Evolutionary conservation across 2,797 vertebrate genomes (phyloP).

Genomic region (Semotilus atromaculatus): DNA sequence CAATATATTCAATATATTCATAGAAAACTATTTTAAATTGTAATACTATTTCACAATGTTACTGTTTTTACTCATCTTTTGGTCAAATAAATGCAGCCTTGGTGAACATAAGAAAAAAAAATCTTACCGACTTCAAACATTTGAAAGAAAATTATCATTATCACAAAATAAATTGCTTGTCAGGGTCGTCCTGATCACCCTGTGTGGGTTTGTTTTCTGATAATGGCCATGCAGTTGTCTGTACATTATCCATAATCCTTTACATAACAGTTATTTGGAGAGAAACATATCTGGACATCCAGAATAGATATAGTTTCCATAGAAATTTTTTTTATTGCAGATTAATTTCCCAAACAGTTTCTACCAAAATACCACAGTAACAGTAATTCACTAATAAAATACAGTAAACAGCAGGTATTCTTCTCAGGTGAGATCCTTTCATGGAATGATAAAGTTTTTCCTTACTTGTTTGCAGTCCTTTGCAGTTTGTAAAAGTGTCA

Average conservation of each 20-base stretch:
- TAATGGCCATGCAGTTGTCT: neutral
- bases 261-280: neutral
- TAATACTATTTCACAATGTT: neutral
- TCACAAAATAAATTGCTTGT: neutral
- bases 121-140: neutral
- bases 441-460: neutral
- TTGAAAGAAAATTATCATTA: too few relatives aligned
- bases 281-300: neutral
- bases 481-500: neutral
- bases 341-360: neutral
- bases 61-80: neutral
- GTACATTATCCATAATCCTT: neutral
- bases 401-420: neutral
- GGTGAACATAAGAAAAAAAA: neutral
- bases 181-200: neutral
- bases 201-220: neutral
- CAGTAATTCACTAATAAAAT: neutral
- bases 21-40: neutral
- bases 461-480: conserved; percentile 11
- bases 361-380: neutral
- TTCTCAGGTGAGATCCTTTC: neutral
- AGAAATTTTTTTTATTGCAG: neutral
- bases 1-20: neutral
- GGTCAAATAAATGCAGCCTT: neutral
- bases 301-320: neutral